Percentiles rank a stretch among this genome's conserved stretches.
Evolutionary conservation across 2,113 vertebrate genomes (phyloP).

Genomic region (Chlorodrepanis virens): DNA sequence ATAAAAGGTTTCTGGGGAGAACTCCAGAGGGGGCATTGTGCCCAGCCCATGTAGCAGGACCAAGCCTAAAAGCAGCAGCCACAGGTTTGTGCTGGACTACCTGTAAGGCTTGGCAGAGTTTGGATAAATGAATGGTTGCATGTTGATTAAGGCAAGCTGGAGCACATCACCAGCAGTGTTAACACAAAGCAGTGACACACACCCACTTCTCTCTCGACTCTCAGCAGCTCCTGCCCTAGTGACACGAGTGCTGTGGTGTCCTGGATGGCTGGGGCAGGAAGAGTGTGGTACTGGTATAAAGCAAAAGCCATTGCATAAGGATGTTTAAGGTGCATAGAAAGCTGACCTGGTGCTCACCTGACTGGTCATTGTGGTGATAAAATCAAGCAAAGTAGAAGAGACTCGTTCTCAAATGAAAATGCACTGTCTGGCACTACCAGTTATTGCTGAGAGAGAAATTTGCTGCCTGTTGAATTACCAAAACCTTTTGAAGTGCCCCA

Average conservation of each 20-base stretch:
- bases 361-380: neutral
- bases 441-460: neutral
- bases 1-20: neutral
- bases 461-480: neutral
- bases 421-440: neutral
- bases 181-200: neutral
- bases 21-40: neutral
- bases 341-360: neutral
- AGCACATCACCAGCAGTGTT: neutral
- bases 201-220: neutral
- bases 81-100: fast-evolving
- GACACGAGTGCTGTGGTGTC: fast-evolving
- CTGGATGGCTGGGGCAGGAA: neutral
- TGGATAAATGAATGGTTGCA: neutral
- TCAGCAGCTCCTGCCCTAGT: neutral
- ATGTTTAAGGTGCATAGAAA: neutral
- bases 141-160: neutral
- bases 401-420: neutral
- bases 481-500: neutral
- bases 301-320: fast-evolving
- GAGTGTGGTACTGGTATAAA: neutral
- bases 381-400: neutral
- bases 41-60: neutral
- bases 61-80: neutral
- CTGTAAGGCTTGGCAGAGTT: neutral